A percentile compares a stretch with the other conserved stretches of the same genome.
These are phyloP conservation scores for mouse (Mus musculus) DNA, from an alignment of 2,113 vertebrate genomes.

Conservation along the genomic window GRCm39 chr8:58723001-58723500, in stretches of 20 bases:
- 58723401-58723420: neutral
- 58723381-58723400: neutral
- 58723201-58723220: neutral
- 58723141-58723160: neutral
- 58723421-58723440: neutral
- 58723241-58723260: neutral
- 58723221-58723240: neutral
- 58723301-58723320: neutral
- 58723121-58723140: neutral
- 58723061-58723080: neutral
- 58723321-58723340: neutral
- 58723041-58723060: neutral
- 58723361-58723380: neutral
- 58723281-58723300: neutral
- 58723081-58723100: neutral
- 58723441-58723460: neutral
- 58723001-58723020: neutral
- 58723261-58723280: neutral
- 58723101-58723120: neutral
- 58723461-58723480: neutral
- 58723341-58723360: neutral
- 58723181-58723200: conserved; percentile 39
- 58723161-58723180: neutral
- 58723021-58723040: neutral
- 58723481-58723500: neutral